Evolutionary conservation across 2,888 invertebrate genomes (phyloP), one percentile per base, ranked within the genome.

Genomic region (Magallana nippona): DNA sequence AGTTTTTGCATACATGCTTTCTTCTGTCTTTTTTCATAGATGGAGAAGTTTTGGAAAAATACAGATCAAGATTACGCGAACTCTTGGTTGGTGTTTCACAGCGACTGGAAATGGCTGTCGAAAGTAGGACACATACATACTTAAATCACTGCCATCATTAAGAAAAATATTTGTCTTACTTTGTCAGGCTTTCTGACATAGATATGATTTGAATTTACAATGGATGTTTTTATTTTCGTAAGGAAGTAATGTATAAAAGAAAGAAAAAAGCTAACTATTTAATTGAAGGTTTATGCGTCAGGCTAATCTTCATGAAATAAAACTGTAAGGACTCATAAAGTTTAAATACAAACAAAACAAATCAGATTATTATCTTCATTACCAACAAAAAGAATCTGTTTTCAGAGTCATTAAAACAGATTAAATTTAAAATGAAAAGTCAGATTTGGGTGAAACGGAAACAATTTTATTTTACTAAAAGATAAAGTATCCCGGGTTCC

Each of bases 41-140:
- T 91, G 92, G 91, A 27, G 91, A 91, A 56, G 87, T 91, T 44
- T 90, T 93, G 90, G 86, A 90, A 11, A 90, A 85, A 0, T 93
- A 91, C 83, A 86, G 89, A 83, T 86, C 86, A 17, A 88, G 88
- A 19, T 86, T 93, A 55, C 90, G 90, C 55, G 92, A 92, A 55
- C 86, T 92, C 15, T 87, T 93, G 13, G 89, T 89, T 62, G 89
- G 90, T 78, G 87, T 91, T 11, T 90, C 90, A 27, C 91, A 92
- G 86, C 86, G 91, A 17, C 83, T 93, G 32, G 91, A 91, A 82
- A 89, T 92, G 44, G 92, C 92, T 58, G 89, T 91, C 82, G 92
- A 92, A 86, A 92, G 92, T 92, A 87, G 91, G 92, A 88, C 32
- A 27, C 5, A 22, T 27, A 71, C 3, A 22, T 71, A 63, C 13